phyloP scores from a whole-genome alignment of 2,888 invertebrate species.

The Acronicta alni region DNA sequence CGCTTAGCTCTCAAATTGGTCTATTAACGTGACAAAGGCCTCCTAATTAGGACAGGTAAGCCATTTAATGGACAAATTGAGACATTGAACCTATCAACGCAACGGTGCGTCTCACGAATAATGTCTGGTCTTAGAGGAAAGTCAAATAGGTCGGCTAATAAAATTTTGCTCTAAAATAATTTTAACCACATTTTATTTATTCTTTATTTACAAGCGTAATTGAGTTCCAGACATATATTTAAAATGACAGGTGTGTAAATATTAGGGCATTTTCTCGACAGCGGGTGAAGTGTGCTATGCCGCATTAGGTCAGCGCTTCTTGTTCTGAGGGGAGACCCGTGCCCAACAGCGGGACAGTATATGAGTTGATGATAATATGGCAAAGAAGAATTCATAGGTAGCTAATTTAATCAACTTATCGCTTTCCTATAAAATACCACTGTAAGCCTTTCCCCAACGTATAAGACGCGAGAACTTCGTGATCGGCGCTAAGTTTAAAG shows the following conservation, averaged over 20 bases:
- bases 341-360: no score
- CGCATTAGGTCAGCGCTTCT: no score
- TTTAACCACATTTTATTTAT: no score
- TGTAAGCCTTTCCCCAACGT: conserved; percentile 3
- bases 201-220: no score
- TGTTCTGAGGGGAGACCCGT: no score
- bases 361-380: no score
- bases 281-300: no score
- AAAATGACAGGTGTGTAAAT: no score
- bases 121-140: not conserved
- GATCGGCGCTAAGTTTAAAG: conserved; percentile 24
- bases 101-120: conserved; percentile 10
- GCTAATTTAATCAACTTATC: not conserved
- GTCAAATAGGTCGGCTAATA: not conserved
- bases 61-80: conserved; percentile 16
- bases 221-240: no score
- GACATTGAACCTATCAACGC: conserved; percentile 17
- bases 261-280: no score
- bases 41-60: conserved; percentile 22
- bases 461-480: conserved; percentile 3
- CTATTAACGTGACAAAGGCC: conserved; percentile 35
- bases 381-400: not conserved
- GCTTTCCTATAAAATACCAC: not conserved
- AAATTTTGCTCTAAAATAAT: no score
- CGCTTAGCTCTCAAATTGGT: conserved; percentile 25